phyloP scores from a whole-genome alignment of 2,888 invertebrate genomes.

The Caenorhabditis virilis region DNA sequence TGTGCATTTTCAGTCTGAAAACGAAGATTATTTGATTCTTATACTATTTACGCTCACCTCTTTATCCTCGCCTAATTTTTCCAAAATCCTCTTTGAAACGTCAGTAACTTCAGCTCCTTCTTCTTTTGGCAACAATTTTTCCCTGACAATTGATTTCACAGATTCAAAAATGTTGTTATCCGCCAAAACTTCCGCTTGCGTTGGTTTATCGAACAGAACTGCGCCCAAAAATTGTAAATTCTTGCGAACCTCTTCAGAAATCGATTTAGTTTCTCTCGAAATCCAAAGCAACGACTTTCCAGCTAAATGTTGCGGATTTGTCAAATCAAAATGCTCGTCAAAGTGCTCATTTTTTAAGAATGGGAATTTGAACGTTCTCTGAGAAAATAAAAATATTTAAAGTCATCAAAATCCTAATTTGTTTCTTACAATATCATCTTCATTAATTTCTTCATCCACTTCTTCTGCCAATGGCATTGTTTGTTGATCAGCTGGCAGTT shows the following conservation, averaged over 20 bases:
- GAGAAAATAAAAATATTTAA: slow-evolving; percentile 15
- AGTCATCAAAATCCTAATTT: background rate
- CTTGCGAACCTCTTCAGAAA: slow-evolving; percentile 12
- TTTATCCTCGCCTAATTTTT: slow-evolving; percentile 17
- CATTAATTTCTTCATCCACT: slow-evolving; percentile 63
- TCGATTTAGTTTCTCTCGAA: slow-evolving; percentile 34
- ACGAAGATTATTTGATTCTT: no score
- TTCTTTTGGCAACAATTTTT: slow-evolving; percentile 21
- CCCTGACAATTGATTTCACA: slow-evolving; percentile 20
- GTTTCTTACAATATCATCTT: slow-evolving; percentile 45
- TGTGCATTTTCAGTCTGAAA: slow-evolving; percentile 6
- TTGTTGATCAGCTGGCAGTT: slow-evolving; percentile 53
- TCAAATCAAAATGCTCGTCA: slow-evolving; percentile 88
- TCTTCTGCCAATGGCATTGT: slow-evolving; percentile 55
- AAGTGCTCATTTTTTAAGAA: slow-evolving; percentile 82
- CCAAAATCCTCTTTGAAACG: slow-evolving; percentile 22
- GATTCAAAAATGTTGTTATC: slow-evolving; percentile 8
- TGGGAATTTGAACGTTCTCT: slow-evolving; percentile 78
- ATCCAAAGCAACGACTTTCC: slow-evolving; percentile 79
- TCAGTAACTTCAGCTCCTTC: slow-evolving; percentile 23
- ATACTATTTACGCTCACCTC: no score
- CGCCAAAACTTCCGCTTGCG: slow-evolving; percentile 8
- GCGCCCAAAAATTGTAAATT: slow-evolving; percentile 37
- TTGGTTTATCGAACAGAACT: slow-evolving; percentile 25
- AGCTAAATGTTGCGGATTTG: slow-evolving; percentile 77